Conservation (phyloP, 1,140 invertebrate species). For the silkworm (Bombyx mori) region DNA sequence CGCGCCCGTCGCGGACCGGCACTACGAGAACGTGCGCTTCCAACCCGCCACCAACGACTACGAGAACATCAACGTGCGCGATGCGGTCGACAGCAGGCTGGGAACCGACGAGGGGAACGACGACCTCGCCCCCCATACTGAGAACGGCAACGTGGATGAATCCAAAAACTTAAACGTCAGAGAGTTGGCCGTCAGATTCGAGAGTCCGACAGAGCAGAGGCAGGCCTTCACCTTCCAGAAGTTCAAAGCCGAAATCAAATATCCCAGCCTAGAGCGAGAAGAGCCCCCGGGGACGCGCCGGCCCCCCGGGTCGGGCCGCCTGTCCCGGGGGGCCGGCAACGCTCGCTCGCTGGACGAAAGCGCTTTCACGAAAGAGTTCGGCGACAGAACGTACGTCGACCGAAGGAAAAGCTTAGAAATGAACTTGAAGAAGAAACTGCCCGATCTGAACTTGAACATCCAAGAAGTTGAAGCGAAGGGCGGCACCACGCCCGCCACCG, state of each 20-base stretch:
- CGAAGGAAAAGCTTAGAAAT: conserved; percentile 70
- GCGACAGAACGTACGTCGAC: conserved; percentile 51
- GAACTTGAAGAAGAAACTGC: conserved; percentile 59
- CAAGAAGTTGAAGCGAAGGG: conserved; percentile 44
- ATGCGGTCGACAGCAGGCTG: conserved; percentile 49
- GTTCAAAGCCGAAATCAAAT: conserved; percentile 53
- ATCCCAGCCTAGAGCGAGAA: conserved; percentile 38
- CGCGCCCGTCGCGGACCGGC: conserved; percentile 32
- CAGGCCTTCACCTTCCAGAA: conserved; percentile 60
- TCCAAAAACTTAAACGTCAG: conserved; percentile 66
- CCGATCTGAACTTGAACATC: conserved; percentile 67
- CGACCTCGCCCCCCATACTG: conserved; percentile 24
- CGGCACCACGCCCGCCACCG: conserved; percentile 71
- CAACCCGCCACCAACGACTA: conserved; percentile 59
- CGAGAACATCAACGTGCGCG: conserved; percentile 68
- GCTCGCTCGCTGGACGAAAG: conserved; percentile 82
- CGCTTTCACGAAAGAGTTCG: conserved; percentile 77
- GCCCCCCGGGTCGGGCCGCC: conserved; percentile 33
- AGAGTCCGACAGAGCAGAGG: conserved; percentile 54
- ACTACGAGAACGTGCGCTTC: conserved; percentile 52
- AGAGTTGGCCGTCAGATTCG: conserved; percentile 73
- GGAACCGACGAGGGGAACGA: conserved; percentile 27
- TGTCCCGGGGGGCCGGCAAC: conserved; percentile 75
- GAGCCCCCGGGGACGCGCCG: conserved; percentile 21
- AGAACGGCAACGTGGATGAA: conserved; percentile 54